Evolutionary conservation across 35 echinoderm and acorn worm genomes (phyloP), one percentile per base, ranked within the genome.

Genomic region (Heliocidaris tuberculata): DNA sequence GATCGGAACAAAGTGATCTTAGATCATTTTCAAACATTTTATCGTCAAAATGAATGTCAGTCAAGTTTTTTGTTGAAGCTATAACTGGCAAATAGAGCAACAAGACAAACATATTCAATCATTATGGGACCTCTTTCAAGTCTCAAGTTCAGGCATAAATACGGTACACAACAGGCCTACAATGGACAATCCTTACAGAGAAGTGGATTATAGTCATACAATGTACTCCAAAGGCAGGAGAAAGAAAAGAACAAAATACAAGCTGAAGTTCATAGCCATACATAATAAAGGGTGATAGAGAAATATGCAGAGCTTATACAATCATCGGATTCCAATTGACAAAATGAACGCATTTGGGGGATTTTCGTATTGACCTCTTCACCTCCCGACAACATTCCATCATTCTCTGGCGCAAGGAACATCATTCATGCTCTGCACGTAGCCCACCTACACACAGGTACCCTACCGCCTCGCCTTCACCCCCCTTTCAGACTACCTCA

Each of bases 301-400:
- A n/a, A 78, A 19, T 78, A 78, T 78, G 65, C 65, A 78, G 65
- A 78, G 65, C 65, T 78, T 78, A 78, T 78, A n/a, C 65, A 78
- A 78, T n/a, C 65, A 21, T 0, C 0, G 65, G 65, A 78, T 78
- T 78, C 8, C 4, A 78, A 27, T n/a, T 78, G 27, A 24, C 65
- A 78, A 78, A 78, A 78, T 78, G 19, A 24, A 78, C 65, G 65
- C 21, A 78, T 78, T 78, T 78, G 27, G 65, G 35, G 65, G 65
- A 78, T 78, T 78, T 78, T 78, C 21, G 27, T 78, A 78, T 78
- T 24, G 65, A 78, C 65, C 65, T 78, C 65, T 78, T 78, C 65
- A 78, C n/a, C 65, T 78, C 65, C 27, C 27, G 21, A 24, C 65
- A 78, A 78, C 65, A 78, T 78, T 78, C 65, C 65, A 78, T 4